Percentiles rank a stretch among this genome's conserved stretches.
These are phyloP conservation scores for Homarus americanus DNA, from an alignment of 1,140 invertebrate genomes.

Conservation along the genomic window DNA sequence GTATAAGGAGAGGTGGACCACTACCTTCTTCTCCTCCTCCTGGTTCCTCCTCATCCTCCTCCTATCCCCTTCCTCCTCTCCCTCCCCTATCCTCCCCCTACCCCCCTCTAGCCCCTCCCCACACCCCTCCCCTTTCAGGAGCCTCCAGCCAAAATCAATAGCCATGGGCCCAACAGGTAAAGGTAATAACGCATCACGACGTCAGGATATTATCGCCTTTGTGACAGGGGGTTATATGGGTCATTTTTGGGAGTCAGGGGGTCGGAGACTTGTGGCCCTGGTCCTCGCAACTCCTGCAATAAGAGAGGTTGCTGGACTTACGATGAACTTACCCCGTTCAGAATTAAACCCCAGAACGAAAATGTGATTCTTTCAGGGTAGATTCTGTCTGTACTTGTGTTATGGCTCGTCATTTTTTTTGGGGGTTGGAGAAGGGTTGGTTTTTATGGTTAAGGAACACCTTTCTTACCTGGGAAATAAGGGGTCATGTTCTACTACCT, in stretches of 20 bases:
- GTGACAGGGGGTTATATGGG: slow-evolving; percentile 46
- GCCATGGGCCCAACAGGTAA: slow-evolving; percentile 58
- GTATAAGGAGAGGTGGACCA: too few relatives aligned
- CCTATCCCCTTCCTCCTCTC: background rate
- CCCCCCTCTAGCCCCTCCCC: too few relatives aligned
- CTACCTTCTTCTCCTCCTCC: too few relatives aligned
- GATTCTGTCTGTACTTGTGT: too few relatives aligned
- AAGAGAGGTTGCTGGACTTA: slow-evolving; percentile 45
- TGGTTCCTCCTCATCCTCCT: background rate
- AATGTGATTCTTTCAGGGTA: too few relatives aligned
- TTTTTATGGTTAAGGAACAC: too few relatives aligned
- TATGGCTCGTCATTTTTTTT: too few relatives aligned
- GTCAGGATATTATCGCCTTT: slow-evolving; percentile 40
- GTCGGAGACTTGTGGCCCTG: slow-evolving; percentile 2
- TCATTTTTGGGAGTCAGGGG: slow-evolving; percentile 13
- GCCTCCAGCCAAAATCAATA: slow-evolving; percentile 66
- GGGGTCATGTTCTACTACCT: too few relatives aligned
- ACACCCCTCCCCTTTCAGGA: background rate
- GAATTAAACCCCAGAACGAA: too few relatives aligned
- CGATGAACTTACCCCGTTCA: slow-evolving; percentile 20
- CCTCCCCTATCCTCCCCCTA: background rate
- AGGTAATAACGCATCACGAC: slow-evolving; percentile 48
- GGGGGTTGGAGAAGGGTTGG: too few relatives aligned
- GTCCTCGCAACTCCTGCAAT: slow-evolving; percentile 26
- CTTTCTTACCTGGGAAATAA: too few relatives aligned